Conservation (phyloP, 2,113 vertebrate species). For the Sturnus vulgaris region DNA sequence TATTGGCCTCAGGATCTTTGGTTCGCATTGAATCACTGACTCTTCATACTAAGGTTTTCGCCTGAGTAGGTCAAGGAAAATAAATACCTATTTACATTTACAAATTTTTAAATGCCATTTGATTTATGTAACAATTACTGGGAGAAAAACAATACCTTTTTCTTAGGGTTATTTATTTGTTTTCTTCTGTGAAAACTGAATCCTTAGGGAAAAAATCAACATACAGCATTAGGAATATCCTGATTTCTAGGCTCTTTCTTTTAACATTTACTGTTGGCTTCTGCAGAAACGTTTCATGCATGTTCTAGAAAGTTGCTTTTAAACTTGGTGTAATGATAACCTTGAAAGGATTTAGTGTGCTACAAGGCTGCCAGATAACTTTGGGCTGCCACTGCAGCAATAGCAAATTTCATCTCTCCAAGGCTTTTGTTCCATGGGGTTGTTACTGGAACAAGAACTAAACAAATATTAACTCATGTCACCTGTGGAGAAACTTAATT, state of each 20-base stretch:
- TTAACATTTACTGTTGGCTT: background rate
- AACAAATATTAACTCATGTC: background rate
- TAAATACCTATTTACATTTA: background rate
- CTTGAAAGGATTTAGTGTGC: background rate
- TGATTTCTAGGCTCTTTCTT: background rate
- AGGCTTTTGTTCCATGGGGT: background rate
- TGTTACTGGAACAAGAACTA: background rate
- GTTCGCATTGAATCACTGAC: rapidly evolving
- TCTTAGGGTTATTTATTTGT: background rate
- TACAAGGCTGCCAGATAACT: background rate
- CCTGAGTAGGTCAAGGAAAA: background rate
- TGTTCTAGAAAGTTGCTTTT: background rate
- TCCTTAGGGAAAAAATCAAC: background rate
- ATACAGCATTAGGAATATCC: background rate
- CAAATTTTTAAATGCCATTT: background rate
- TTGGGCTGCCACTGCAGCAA: background rate
- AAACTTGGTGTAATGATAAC: background rate
- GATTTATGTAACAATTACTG: background rate
- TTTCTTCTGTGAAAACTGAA: background rate
- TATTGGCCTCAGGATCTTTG: background rate
- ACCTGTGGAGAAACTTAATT: background rate
- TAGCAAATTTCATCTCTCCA: background rate
- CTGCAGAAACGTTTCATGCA: background rate
- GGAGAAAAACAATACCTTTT: background rate
- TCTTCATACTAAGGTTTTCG: background rate